phyloP scores from a whole-genome alignment of 1,140 invertebrate species.

The Ptiloglossa arizonensis region DNA sequence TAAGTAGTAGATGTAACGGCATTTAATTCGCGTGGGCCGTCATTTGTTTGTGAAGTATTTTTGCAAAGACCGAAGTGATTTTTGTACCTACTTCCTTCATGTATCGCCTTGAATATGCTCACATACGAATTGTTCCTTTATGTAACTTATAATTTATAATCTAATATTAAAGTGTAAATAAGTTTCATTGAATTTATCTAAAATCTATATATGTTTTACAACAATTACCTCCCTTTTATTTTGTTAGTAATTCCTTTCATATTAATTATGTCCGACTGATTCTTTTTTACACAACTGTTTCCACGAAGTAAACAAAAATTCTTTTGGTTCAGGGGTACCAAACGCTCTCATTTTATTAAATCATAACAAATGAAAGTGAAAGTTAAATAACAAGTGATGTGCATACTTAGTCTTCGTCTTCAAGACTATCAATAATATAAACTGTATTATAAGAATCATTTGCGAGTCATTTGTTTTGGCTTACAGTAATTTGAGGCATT shows the following conservation, averaged over 20 bases:
- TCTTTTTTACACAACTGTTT: background rate
- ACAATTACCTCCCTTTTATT: constrained; percentile 20
- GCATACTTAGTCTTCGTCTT: constrained; percentile 12
- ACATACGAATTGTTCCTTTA: constrained; percentile 38
- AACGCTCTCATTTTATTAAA: constrained; percentile 12
- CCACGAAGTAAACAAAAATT: too few species aligned
- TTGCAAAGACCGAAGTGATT: constrained; percentile 64
- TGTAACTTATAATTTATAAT: constrained; percentile 49
- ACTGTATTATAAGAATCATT: background rate
- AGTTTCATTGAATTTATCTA: constrained; percentile 3
- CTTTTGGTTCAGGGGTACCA: constrained; percentile 13
- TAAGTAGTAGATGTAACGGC: constrained; percentile 60
- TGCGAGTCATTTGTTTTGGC: background rate
- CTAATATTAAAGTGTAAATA: constrained; percentile 30
- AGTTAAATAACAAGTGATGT: constrained; percentile 27
- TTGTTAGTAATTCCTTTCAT: constrained; percentile 13
- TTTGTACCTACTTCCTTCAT: constrained; percentile 65
- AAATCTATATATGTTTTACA: constrained; percentile 5
- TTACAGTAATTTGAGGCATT: constrained; percentile 20
- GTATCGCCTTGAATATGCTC: constrained; percentile 50
- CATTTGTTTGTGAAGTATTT: constrained; percentile 60
- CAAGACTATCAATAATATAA: constrained; percentile 13
- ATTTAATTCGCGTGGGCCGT: constrained; percentile 67
- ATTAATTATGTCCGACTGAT: constrained; percentile 38
- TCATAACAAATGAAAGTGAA: constrained; percentile 18